Evolutionary conservation across 2,888 invertebrate genomes (phyloP), one percentile per base, ranked within the genome.

Genomic region (Patella depressa): DNA sequence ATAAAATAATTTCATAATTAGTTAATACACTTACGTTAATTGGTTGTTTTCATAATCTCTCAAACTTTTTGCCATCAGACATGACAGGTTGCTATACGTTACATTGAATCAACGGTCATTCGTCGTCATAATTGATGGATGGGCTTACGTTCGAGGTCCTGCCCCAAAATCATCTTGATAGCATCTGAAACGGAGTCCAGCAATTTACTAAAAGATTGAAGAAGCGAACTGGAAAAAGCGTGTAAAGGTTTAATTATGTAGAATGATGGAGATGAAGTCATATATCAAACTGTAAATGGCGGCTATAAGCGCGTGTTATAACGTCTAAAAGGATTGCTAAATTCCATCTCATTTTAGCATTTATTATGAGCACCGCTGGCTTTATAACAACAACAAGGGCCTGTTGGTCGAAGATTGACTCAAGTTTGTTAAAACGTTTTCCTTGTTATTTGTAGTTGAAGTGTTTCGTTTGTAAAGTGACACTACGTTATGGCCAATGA

Each of bases 131-230:
- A 9, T 24, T 65, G 65, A 65, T 65, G 65, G 65, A 65, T 65
- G 65, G 11, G 12, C 65, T 65, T 65, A 24, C 57, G 19, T 24
- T 24, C 65, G 24, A 65, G 65, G 65, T 65, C 65, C 65, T 65
- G 65, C 12, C 65, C 65, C 19, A 65, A 4, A 65, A 24, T 65
- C 19, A 19, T 24, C 65, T 12, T 24, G 24, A 24, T 24, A 19
- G 19, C 19, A 24, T 65, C 24, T 65, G 24, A 65, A 14, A 19
- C 19, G 24, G 65, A 19, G 2, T 19, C 19, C 19, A 9, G 24
- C 65, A 65, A 65, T 65, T 65, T 65, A 65, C 65, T 65, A 65
- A 65, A 65, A 65, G 65, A 65, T 65, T 65, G 9, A 19, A 65
- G 65, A 65, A 65, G 65, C 24, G 19, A 65, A 24, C 19, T 65